A percentile compares a stretch with the other conserved stretches of the same genome.
phyloP scores from a whole-genome alignment of 2,888 invertebrate species.

The Chrysolina haemoptera region DNA sequence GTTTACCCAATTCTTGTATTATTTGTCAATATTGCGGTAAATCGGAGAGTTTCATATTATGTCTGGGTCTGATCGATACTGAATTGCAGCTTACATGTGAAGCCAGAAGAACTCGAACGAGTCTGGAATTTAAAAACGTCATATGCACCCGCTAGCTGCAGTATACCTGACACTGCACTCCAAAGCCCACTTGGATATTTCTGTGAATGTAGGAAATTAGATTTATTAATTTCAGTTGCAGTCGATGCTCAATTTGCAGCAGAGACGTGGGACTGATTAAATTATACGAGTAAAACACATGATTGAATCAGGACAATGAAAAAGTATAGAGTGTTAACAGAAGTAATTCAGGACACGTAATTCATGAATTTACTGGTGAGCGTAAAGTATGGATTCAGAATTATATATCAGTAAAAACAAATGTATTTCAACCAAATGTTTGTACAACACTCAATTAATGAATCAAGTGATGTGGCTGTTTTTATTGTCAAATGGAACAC shows the following conservation, averaged over 20 bases:
- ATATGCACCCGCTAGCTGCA: constrained; percentile 31
- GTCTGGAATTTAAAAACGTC: constrained; percentile 39
- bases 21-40: neutral
- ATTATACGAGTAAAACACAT: neutral
- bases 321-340: neutral
- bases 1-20: neutral
- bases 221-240: constrained; percentile 43
- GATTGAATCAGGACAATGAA: neutral
- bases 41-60: neutral
- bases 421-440: too few relatives aligned
- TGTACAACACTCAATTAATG: too few relatives aligned
- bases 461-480: too few relatives aligned
- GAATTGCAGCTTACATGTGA: constrained; percentile 17
- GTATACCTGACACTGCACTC: constrained; percentile 25
- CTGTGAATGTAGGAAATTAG: constrained; percentile 42
- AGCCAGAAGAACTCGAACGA: constrained; percentile 26
- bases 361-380: too few relatives aligned
- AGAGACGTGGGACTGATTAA: constrained; percentile 17
- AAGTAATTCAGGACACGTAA: neutral
- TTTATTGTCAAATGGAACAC: too few relatives aligned
- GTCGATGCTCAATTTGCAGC: constrained; percentile 30
- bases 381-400: too few relatives aligned
- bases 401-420: too few relatives aligned
- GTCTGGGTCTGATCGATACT: neutral
- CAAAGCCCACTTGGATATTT: constrained; percentile 39